These are phyloP conservation scores for Xiphorhynchus elegans DNA, from an alignment of 2,113 vertebrate genomes.

Conservation along the genomic window DNA sequence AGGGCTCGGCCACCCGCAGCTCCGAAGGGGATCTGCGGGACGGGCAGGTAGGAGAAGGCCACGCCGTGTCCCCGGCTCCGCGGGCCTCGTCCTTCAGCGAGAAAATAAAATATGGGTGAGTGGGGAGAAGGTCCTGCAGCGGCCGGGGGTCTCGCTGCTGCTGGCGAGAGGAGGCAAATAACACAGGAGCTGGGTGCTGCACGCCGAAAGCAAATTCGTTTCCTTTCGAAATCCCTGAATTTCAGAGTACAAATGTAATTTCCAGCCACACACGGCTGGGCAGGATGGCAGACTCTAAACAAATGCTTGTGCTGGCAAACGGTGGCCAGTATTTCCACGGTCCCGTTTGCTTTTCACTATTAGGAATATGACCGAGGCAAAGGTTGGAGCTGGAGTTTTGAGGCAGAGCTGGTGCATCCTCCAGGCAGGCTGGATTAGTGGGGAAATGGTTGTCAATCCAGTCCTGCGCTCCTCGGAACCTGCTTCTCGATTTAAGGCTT, in stretches of 20 bases:
- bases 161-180: neutral
- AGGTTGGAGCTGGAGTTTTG: neutral
- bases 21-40: neutral
- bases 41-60: neutral
- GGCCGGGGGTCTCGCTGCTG: neutral
- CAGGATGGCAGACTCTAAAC: neutral
- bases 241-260: accelerated
- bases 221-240: neutral
- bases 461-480: neutral
- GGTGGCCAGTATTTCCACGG: neutral
- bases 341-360: neutral
- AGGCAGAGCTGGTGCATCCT: neutral
- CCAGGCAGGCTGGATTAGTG: neutral
- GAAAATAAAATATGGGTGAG: neutral
- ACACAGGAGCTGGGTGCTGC: neutral
- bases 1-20: neutral
- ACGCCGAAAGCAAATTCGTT: neutral
- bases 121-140: neutral
- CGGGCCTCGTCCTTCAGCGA: neutral
- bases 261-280: accelerated
- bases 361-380: neutral
- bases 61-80: neutral
- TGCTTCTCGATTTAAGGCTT: neutral
- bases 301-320: neutral
- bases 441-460: neutral